Base-by-base conservation (phyloP, 1,140 invertebrate species). In the Campodea augens region DNA sequence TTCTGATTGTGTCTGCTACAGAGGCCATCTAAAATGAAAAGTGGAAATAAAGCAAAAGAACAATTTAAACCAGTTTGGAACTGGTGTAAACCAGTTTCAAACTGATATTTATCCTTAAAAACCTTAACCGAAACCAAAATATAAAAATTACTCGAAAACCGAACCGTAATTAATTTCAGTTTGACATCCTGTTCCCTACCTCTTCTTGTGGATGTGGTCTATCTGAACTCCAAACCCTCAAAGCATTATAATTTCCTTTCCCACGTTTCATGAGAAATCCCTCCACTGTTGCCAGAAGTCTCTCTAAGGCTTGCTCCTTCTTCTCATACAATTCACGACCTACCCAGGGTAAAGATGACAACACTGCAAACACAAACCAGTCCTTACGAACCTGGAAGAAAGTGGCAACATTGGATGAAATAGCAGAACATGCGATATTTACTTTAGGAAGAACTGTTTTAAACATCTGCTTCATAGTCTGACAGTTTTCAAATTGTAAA, bases 171-270 rank as follows among this genome's bases (percentile, higher is more conserved):
- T 32, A 19, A 39, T n/a, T n/a, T n/a, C n/a, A n/a, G n/a, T n/a
- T n/a, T n/a, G n/a, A n/a, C n/a, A n/a, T n/a, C n/a, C n/a, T 43
- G 19, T 21, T 41, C 58, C 49, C 52, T 58, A 74, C 73, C 58
- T 99, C 95, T 67, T 98, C 93, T 62, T 98, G 93, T 0, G 89
- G 81, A 68, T 97, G 91, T 25, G 89, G 90, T 3, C 77, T 74
- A 58, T 93, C 87, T 41, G 77, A 75, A 1, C 79, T 76, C 92
- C 93, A 98, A 1, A 98, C 88, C 64, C 85, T 72, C 29, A 98
- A 64, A 15, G 88, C 83, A 48, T 80, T 77, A 48, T 87, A 78
- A 63, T 97, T 90, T 56, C 87, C 87, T 55, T 92, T 91, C 42
- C 75, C 80, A 38, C 92, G 69, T 62, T 93, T 93, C 51, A 89